Conservation (phyloP, 2,797 vertebrate species). For the Stomatorhinus walkeri region DNA sequence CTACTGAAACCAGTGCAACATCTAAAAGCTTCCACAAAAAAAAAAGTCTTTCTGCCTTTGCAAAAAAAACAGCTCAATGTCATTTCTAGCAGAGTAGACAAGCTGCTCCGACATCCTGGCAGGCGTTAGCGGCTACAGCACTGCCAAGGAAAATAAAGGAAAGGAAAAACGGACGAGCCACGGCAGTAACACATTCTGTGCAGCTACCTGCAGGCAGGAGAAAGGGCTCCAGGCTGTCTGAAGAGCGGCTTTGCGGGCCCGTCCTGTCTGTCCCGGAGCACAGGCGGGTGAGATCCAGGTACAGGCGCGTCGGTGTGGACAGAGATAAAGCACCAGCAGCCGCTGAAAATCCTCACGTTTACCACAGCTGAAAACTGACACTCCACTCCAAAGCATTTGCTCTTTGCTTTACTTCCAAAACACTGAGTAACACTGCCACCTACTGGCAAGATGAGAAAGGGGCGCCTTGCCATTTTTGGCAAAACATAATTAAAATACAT, state of each 20-base stretch:
- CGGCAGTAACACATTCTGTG: not conserved
- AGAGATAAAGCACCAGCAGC: not conserved
- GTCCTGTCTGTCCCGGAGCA: not conserved
- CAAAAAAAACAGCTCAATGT: not conserved
- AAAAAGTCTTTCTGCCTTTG: not conserved
- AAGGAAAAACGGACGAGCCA: not conserved
- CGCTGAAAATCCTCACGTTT: not conserved
- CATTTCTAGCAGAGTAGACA: conserved; percentile 1
- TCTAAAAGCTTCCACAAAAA: not conserved
- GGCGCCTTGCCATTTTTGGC: not conserved
- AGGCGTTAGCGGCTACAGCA: not conserved
- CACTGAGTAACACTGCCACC: conserved; percentile 34
- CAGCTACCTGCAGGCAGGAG: not conserved
- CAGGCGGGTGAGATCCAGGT: not conserved
- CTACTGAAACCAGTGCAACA: not conserved
- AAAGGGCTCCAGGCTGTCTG: not conserved
- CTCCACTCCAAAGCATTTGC: not conserved
- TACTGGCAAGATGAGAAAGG: conserved; percentile 27
- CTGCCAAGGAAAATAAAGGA: not conserved
- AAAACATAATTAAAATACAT: not conserved
- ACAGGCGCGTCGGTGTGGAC: not conserved
- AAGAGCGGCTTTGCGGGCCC: not conserved
- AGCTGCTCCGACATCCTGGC: not conserved
- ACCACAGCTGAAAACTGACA: conserved; percentile 22
- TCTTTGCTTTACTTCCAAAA: not conserved